Evolutionary conservation across 2,113 vertebrate species (phyloP).

Genomic region (Gila orcuttii): DNA sequence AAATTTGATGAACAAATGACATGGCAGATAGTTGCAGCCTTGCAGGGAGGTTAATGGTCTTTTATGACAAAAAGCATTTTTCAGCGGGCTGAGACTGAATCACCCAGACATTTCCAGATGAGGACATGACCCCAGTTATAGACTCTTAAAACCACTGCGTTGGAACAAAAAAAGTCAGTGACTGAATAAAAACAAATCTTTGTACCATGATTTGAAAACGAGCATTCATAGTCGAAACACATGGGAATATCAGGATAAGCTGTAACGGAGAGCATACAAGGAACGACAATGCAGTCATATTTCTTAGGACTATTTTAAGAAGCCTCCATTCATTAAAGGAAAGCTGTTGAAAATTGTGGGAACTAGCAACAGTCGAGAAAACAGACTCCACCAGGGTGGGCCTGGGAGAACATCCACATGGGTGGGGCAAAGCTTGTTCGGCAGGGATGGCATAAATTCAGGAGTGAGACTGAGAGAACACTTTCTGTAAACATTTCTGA

Average conservation of each 20-base stretch:
- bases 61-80: slow-evolving; percentile 46
- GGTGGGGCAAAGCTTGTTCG: slow-evolving; percentile 34
- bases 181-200: slow-evolving; percentile 54
- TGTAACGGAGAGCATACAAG: slow-evolving; percentile 9
- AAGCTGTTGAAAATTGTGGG: slow-evolving; percentile 2
- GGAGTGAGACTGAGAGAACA: slow-evolving; percentile 28
- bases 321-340: not conserved
- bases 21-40: not conserved
- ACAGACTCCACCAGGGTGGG: slow-evolving; percentile 13
- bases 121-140: slow-evolving; percentile 46
- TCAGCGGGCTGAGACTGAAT: slow-evolving; percentile 43
- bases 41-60: slow-evolving; percentile 24
- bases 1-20: not conserved
- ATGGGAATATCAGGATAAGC: slow-evolving; percentile 24
- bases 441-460: slow-evolving; percentile 6
- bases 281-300: not conserved
- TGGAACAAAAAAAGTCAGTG: slow-evolving; percentile 64
- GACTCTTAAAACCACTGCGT: slow-evolving; percentile 54
- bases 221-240: slow-evolving; percentile 7
- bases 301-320: slow-evolving; percentile 23
- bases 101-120: slow-evolving; percentile 60
- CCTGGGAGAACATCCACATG: slow-evolving; percentile 20
- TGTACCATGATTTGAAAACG: slow-evolving; percentile 50
- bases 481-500: slow-evolving; percentile 56
- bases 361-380: slow-evolving; percentile 3